Evolutionary conservation across 92 coral and sea anemone species (phyloP), one percentile per base, ranked within the genome.

Genomic region (Diadumene lineata): DNA sequence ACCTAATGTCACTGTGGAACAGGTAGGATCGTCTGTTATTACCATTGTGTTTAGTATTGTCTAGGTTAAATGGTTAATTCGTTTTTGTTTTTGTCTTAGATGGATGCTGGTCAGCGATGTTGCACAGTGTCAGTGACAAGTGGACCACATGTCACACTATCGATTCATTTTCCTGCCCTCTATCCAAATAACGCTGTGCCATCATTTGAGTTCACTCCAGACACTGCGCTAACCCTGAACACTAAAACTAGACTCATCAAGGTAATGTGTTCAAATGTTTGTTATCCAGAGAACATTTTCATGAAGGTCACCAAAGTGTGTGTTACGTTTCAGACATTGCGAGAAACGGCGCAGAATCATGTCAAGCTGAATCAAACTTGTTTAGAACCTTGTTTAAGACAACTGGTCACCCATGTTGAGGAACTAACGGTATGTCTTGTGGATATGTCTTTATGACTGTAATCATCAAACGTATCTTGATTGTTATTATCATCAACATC

Each of bases 171-270:
- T 78, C 99, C 99, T 19, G 68, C 90, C 55, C 87, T 81, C 53
- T 96, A 96, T 74, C 99, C 99, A 50, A 88, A 86, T 78, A 87
- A 96, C 57, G 99, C 97, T 29, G 87, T 88, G 15, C 99, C 99
- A 2, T 89, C 93, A 1, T 96, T 96, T 79, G 99, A 88, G 51
- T 86, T 92, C 57, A 88, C 97, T 9, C 81, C 89, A 8, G 99
- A 96, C 60, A 82, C 99, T 23, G 81, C 93, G 33, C 73, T 96
- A 22, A 92, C 94, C 69, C 63, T 82, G 19, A 86, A 68, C 27
- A 92, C 99, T 33, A 89, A 92, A 57, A 81, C 85, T 25, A 96
- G 88, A 68, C 86, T 96, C 8, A 86, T 87, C 88, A 92, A 92
- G 99, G 98, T 93, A 22, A 62, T 13, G 28, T 58, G 3, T 17